phyloP scores from a whole-genome alignment of 1,140 invertebrate species.

The Diabrotica undecimpunctata region DNA sequence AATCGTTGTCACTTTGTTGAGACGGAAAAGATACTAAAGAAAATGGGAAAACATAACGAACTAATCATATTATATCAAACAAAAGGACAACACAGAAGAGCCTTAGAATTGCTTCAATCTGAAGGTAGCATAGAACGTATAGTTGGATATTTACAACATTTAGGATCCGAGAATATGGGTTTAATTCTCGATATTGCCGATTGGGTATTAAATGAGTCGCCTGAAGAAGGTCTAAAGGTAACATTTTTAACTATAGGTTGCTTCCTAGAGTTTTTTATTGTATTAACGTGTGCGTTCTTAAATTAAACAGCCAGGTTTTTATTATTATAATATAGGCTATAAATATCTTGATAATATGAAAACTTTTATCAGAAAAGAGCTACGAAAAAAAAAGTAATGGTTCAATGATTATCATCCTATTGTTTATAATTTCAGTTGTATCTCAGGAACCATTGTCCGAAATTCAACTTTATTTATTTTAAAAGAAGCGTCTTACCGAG shows the following conservation, averaged over 20 bases:
- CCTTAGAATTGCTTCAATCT: constrained; percentile 80
- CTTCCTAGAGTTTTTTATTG: too few species aligned
- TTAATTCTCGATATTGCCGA: constrained; percentile 93
- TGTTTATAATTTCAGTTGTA: too few species aligned
- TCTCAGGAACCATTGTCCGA: too few species aligned
- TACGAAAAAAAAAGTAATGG: too few species aligned
- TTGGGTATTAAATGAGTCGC: constrained; percentile 83
- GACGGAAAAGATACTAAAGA: constrained; percentile 83
- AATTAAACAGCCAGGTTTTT: too few species aligned
- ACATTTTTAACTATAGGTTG: neutral
- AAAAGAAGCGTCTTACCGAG: too few species aligned
- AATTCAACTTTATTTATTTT: too few species aligned
- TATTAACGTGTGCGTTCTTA: too few species aligned
- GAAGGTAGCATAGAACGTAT: constrained; percentile 78
- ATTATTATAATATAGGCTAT: too few species aligned
- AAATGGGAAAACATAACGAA: constrained; percentile 86
- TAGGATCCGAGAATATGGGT: constrained; percentile 80
- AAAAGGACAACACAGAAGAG: constrained; percentile 88
- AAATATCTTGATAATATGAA: too few species aligned
- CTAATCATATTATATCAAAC: constrained; percentile 94
- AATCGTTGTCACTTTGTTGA: constrained; percentile 95
- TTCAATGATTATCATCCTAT: too few species aligned
- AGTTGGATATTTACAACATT: constrained; percentile 87
- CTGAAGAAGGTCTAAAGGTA: constrained; percentile 80
- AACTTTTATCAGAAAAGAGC: too few species aligned